Conservation (phyloP, 2,797 vertebrate species). For the Coccyzus lansbergi region DNA sequence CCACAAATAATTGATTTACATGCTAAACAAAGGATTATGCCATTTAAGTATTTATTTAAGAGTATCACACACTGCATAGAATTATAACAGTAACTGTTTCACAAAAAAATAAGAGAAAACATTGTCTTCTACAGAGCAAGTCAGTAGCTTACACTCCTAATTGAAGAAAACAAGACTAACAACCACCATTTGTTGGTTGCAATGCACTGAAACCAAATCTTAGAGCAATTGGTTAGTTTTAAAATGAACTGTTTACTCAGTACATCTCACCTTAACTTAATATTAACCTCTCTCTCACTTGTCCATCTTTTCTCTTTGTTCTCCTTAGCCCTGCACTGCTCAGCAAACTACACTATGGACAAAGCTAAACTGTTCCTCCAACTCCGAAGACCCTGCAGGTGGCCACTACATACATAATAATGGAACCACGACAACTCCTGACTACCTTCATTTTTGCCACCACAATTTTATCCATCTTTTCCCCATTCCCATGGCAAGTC, state of each 20-base stretch:
- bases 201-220: background rate
- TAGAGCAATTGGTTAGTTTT: background rate
- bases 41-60: background rate
- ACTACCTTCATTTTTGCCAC: background rate
- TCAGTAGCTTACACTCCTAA: background rate
- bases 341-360: background rate
- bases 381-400: background rate
- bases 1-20: background rate
- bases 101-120: background rate
- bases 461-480: background rate
- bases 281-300: background rate
- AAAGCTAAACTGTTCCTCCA: background rate
- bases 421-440: background rate
- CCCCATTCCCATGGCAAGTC: rapidly evolving
- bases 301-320: background rate
- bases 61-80: background rate
- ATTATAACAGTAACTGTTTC: background rate
- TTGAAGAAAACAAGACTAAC: background rate
- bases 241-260: background rate
- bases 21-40: background rate
- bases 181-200: background rate
- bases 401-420: background rate
- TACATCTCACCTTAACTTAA: background rate
- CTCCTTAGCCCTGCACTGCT: background rate
- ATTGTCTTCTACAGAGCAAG: background rate